Percentiles rank a stretch among this genome's conserved stretches.
These are phyloP conservation scores for Phyllotis vaccarum DNA, from an alignment of 2,797 vertebrate species.

Conservation along the genomic window DNA sequence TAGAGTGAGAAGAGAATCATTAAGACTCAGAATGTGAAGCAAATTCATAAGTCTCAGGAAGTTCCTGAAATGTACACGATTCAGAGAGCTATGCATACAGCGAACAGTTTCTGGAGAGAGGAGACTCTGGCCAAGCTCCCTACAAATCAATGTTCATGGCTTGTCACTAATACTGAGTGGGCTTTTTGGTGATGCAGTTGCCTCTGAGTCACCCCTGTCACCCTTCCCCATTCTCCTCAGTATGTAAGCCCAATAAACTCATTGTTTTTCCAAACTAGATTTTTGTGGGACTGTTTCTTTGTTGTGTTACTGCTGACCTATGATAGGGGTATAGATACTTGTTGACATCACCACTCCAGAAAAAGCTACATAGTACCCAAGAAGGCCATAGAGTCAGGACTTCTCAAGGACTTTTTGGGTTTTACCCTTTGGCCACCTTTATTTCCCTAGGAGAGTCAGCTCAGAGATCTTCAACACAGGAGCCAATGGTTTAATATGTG, in stretches of 20 bases:
- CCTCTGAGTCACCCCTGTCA: not conserved
- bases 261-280: not conserved
- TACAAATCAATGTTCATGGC: not conserved
- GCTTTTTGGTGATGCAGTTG: not conserved
- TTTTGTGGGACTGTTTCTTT: not conserved
- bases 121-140: not conserved
- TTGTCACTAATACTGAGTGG: not conserved
- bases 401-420: not conserved
- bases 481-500: not conserved
- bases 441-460: not conserved
- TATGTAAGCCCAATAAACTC: not conserved
- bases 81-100: not conserved
- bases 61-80: not conserved
- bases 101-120: not conserved
- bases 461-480: not conserved
- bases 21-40: not conserved
- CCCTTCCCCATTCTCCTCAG: not conserved
- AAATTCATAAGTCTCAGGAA: not conserved
- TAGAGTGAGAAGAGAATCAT: not conserved
- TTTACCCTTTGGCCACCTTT: not conserved
- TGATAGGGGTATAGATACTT: not conserved
- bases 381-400: not conserved
- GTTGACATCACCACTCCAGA: not conserved
- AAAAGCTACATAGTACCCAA: not conserved
- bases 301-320: not conserved